A percentile compares a stretch with the other conserved stretches of the same genome.
Conservation (phyloP, 2,113 vertebrate species). For the Ailurus styani region DNA sequence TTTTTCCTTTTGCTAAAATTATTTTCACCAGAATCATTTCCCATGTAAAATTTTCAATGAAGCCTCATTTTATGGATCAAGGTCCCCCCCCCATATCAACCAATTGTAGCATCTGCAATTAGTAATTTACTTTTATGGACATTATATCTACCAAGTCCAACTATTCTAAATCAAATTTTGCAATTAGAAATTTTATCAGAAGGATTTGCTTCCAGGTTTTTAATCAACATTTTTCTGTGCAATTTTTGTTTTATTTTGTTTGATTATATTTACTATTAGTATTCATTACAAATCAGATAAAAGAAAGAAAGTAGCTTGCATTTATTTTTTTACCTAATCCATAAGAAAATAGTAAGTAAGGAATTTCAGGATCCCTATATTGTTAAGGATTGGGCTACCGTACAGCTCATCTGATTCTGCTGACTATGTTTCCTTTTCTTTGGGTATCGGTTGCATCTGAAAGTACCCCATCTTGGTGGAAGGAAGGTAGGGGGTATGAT, state of each 20-base stretch:
- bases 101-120: neutral
- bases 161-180: neutral
- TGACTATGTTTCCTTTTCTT: neutral
- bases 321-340: neutral
- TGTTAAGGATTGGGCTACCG: fast-evolving
- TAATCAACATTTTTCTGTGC: neutral
- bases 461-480: neutral
- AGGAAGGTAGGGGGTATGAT: neutral
- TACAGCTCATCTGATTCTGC: neutral
- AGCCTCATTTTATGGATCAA: neutral
- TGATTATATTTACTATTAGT: neutral
- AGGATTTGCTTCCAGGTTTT: neutral
- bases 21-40: neutral
- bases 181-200: neutral
- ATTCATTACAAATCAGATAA: neutral
- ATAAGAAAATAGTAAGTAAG: neutral
- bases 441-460: neutral
- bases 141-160: neutral
- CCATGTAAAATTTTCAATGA: neutral
- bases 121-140: neutral
- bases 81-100: neutral
- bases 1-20: neutral
- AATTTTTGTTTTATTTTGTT: neutral
- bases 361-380: neutral
- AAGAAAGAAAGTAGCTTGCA: neutral